Conservation (phyloP, 2,888 invertebrate genomes). For the Cephus spinipes region DNA sequence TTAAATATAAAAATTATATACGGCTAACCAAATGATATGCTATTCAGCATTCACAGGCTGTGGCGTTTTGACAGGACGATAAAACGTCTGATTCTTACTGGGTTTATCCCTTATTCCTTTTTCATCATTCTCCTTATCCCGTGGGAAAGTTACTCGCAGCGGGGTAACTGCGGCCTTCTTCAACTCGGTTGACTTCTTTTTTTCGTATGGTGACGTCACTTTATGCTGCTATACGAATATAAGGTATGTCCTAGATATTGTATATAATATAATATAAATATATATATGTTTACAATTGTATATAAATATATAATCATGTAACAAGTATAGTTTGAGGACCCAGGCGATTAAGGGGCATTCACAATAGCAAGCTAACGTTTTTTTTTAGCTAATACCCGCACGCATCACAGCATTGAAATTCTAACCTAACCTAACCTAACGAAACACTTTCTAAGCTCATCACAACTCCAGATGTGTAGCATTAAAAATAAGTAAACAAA, state of each 20-base stretch:
- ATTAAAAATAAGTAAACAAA: no score
- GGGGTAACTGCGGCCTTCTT: background rate
- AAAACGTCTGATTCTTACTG: background rate
- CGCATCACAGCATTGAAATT: no score
- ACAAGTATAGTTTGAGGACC: no score
- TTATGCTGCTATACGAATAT: background rate
- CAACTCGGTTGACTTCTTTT: background rate
- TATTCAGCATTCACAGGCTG: background rate
- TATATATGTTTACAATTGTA: no score
- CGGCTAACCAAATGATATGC: background rate
- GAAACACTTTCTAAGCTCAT: no score
- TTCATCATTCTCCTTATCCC: background rate
- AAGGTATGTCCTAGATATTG: background rate
- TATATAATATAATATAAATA: no score
- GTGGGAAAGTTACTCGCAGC: background rate
- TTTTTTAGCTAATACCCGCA: no score
- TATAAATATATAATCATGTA: no score
- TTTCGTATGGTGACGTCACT: background rate
- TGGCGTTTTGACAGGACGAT: background rate
- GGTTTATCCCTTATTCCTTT: background rate
- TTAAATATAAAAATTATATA: background rate
- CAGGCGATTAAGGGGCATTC: no score
- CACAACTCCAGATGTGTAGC: no score
- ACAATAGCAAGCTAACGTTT: no score
- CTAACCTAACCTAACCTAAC: no score